phyloP scores from a whole-genome alignment of 2,113 vertebrate genomes.

The Suricata suricatta region DNA sequence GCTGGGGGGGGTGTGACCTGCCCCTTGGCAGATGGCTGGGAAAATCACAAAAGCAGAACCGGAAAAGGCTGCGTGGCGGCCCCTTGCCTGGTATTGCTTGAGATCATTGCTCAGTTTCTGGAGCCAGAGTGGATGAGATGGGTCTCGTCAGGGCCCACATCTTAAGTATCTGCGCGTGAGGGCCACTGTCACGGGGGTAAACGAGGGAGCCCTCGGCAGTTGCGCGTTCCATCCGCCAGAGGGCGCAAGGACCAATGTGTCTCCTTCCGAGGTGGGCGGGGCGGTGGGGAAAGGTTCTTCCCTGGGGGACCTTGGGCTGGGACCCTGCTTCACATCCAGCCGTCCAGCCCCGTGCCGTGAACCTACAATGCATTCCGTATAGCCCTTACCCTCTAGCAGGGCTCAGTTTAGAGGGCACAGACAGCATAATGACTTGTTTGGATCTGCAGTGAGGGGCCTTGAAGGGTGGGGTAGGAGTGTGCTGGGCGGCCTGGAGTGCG shows the following conservation, averaged over 20 bases:
- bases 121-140: not conserved
- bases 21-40: not conserved
- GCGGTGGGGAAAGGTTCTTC: not conserved
- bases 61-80: not conserved
- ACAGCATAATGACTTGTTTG: not conserved
- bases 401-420: not conserved
- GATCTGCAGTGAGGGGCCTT: not conserved
- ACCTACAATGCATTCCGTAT: not conserved
- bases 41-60: not conserved
- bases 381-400: not conserved
- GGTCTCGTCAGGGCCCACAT: not conserved
- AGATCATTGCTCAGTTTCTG: not conserved
- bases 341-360: rapidly evolving
- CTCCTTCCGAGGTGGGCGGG: not conserved
- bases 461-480: conserved; percentile 42
- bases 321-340: not conserved
- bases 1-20: not conserved
- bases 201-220: not conserved
- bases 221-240: conserved; percentile 10
- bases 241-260: conserved; percentile 49
- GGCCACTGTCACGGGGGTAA: rapidly evolving
- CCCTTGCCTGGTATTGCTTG: not conserved
- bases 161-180: rapidly evolving
- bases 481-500: not conserved
- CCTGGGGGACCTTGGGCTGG: not conserved